Conservation (phyloP, 2,113 vertebrate genomes). For the Dipodomys stephensi region DNA sequence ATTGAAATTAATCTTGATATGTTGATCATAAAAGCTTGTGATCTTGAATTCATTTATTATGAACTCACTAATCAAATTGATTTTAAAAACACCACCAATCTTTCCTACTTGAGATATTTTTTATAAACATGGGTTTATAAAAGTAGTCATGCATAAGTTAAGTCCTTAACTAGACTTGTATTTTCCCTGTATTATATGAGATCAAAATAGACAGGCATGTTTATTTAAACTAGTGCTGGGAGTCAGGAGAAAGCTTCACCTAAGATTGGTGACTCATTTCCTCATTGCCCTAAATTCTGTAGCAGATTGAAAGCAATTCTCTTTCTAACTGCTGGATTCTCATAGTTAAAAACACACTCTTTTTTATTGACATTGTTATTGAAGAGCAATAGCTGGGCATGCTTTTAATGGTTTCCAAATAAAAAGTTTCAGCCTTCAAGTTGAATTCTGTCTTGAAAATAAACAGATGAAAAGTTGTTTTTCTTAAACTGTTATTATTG, state of each 20-base stretch:
- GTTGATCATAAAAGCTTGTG: neutral
- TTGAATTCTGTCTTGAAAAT: conserved; percentile 36
- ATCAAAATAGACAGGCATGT: neutral
- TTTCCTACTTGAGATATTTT: neutral
- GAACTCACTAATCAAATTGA: neutral
- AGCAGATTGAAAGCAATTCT: neutral
- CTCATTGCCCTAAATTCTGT: neutral
- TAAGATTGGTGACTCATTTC: conserved; percentile 1
- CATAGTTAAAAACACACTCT: neutral
- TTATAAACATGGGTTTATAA: neutral
- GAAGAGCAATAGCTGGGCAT: neutral
- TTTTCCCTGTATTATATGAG: neutral
- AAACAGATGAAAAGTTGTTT: neutral
- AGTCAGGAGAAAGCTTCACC: neutral
- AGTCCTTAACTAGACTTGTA: neutral
- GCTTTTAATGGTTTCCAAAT: neutral
- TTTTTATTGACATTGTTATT: neutral
- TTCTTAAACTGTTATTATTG: neutral
- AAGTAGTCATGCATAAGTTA: neutral
- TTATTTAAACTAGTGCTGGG: neutral
- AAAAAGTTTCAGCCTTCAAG: conserved; percentile 25
- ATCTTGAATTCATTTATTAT: neutral
- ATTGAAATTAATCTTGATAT: neutral
- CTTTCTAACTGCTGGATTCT: neutral
- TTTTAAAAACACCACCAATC: neutral